These are phyloP conservation scores for Rhea pennata DNA, from an alignment of 2,113 vertebrate genomes.

Conservation along the genomic window DNA sequence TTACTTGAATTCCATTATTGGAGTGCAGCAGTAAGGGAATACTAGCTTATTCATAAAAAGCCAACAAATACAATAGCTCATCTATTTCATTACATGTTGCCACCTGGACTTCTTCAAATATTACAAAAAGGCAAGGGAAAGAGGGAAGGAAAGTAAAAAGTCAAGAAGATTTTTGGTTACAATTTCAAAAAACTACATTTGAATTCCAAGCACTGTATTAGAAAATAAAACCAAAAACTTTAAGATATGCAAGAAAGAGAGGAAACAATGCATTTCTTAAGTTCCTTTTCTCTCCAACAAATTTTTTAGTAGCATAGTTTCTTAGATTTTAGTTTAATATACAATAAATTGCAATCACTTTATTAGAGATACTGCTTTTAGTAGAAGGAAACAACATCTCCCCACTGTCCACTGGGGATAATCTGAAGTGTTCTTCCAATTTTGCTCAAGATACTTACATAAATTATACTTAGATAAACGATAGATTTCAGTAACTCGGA, in stretches of 20 bases:
- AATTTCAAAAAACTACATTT: neutral
- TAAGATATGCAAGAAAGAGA: neutral
- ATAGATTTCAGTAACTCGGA: neutral
- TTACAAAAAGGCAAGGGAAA: neutral
- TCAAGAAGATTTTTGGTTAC: neutral
- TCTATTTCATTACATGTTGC: conserved; percentile 69
- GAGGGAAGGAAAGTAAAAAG: neutral
- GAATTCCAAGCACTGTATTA: neutral
- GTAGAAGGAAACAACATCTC: neutral
- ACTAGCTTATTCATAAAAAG: conserved; percentile 77
- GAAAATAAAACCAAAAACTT: neutral
- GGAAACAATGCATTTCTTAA: neutral
- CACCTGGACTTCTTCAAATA: conserved; percentile 33
- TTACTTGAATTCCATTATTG: conserved; percentile 75
- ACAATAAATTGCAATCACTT: neutral
- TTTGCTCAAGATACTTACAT: neutral
- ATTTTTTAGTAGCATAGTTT: neutral
- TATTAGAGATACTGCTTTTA: neutral
- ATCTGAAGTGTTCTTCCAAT: neutral
- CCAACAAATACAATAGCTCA: conserved; percentile 71
- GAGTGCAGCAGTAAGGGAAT: conserved; percentile 75
- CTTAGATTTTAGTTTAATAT: neutral
- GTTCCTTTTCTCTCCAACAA: neutral
- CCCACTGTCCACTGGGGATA: fast-evolving
- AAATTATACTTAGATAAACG: neutral